Evolutionary conservation across 2,113 vertebrate species (phyloP).

Genomic region (Dipodomys stephensi): DNA sequence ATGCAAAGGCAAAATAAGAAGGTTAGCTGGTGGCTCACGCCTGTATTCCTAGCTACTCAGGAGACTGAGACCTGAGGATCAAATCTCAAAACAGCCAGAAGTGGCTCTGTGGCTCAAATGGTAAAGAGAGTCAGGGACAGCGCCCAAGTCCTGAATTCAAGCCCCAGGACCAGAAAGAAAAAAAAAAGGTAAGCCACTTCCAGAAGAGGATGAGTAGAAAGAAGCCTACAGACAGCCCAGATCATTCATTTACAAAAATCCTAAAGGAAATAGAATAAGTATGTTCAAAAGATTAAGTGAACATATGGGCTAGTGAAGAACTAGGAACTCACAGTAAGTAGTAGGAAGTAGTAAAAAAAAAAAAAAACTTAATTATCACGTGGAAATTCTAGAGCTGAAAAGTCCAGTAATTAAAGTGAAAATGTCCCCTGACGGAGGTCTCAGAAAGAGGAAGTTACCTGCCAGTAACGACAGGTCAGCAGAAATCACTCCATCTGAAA

Average conservation of each 20-base stretch:
- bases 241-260: not conserved
- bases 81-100: no score
- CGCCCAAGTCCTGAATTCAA: no score
- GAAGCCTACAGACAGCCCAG: not conserved
- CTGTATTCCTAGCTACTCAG: no score
- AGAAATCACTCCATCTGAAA: not conserved
- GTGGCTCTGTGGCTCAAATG: no score
- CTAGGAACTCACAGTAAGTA: not conserved
- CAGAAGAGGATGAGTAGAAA: not conserved
- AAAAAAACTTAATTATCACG: no score
- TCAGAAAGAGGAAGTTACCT: not conserved
- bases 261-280: not conserved
- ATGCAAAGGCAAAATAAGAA: not conserved
- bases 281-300: not conserved
- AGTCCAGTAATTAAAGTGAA: not conserved
- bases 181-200: not conserved
- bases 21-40: no score
- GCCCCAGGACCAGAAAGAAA: no score
- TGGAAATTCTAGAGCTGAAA: not conserved
- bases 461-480: not conserved
- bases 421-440: not conserved
- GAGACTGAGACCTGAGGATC: no score
- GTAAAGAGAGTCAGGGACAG: no score
- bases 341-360: not conserved
- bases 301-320: not conserved